Evolutionary conservation across 2,888 invertebrate species (phyloP).

Genomic region (Caenorhabditis doughertyi): DNA sequence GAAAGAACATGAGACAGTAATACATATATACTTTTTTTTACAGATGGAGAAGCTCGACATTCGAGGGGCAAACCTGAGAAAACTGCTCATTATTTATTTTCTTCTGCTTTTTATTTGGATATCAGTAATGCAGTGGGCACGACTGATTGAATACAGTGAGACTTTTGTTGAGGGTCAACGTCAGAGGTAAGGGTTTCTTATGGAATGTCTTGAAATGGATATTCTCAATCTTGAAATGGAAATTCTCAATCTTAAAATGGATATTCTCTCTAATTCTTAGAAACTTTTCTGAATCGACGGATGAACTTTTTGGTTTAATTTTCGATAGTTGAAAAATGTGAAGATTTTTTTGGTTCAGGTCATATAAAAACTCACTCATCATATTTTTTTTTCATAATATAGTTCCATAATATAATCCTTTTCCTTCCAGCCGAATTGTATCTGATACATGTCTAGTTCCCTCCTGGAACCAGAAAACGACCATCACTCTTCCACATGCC

Average conservation of each 20-base stretch:
- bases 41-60: conserved; percentile 8
- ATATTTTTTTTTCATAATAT: no score
- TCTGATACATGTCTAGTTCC: conserved; percentile 3
- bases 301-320: no score
- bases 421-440: conserved; percentile 4
- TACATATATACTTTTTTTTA: no score
- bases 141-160: background rate
- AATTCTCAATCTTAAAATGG: background rate
- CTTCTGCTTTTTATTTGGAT: conserved; percentile 20
- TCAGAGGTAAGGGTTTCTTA: conserved; percentile 10
- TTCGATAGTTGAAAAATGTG: no score
- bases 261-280: no score
- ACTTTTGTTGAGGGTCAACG: conserved; percentile 6
- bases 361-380: no score
- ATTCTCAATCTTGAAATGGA: background rate
- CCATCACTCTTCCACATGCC: background rate
- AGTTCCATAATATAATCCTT: no score
- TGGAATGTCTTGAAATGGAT: no score
- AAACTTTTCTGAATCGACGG: no score
- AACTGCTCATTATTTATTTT: conserved; percentile 4
- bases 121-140: background rate
- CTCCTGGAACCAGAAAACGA: conserved; percentile 9
- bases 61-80: conserved; percentile 13
- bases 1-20: no score
- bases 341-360: no score